Base-by-base conservation (phyloP, 2,888 invertebrate species). In the Dolichomitus sp. region DNA sequence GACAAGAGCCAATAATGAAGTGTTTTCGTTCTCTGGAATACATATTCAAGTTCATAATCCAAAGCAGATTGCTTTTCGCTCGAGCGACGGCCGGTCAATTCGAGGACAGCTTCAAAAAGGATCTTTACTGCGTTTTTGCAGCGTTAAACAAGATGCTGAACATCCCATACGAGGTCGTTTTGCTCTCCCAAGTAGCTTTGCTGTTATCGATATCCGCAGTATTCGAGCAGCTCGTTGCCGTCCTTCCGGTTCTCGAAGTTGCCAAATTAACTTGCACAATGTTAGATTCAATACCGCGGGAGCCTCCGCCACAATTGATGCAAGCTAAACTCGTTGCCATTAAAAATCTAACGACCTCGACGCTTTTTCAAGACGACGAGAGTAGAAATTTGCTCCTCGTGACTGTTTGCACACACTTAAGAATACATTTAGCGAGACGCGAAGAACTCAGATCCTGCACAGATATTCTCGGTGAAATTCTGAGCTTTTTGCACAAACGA, bases 21-120 rank as follows among this genome's bases (percentile, higher is more conserved):
- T 98, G 98, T 90, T 97, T 98, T 81, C 96, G 97, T 76, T 98
- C 98, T 0, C 94, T 99, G 59, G 98, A 98, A 91, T 98, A 98
- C 84, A 98, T 99, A 87, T 98, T 99, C 94, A 97, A 98, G 85
- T 96, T 99, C 88, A 97, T 99, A 2, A 98, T 99, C 48, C 97
- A 98, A 88, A 99, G 98, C 54, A 95, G 98, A 6, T 93, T 97
- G 50, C 92, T 98, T 50, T 98, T 98, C 94, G 96, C 97, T 0
- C 95, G 97, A 19, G 98, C 98, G 0, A 98, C 98, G 0, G 97
- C 97, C 9, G 98, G 98, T 0, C 97, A 98, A 93, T 97, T 97
- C 90, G 98, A 98, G 90, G 98, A 98, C 90, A 97, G 97, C 89
- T 98, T 98, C 91, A 95, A 97, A 11, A 93, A 97, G 17, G 98